Base-by-base conservation (phyloP, 2,113 vertebrate genomes). In the Scalopus aquaticus region DNA sequence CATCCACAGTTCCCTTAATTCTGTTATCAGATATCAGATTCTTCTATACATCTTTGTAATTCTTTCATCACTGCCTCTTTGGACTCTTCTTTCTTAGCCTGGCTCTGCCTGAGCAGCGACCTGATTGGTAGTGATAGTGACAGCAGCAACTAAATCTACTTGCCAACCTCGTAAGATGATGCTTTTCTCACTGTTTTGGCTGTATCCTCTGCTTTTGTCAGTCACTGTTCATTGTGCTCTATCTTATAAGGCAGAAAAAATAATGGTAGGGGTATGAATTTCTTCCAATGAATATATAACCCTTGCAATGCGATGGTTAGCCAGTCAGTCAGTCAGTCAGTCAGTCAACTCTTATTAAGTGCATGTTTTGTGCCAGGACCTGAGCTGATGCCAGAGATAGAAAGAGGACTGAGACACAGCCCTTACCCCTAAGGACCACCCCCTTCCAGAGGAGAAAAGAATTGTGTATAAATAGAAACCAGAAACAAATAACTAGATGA, bases 401-500 rank as follows among this genome's bases (percentile, higher is more conserved):
- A 85, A 80, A 92, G 37, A 49, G 80, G 83, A 80, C 76, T 87
- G 46, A 80, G 42, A 58, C 49, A 88, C 20, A 44, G 9, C 67
- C 76, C 67, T 60, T 72, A 74, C 19, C 35, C 39, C 39, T 35
- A 86, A 89, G 28, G 42, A 67, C 73, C 24, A 46, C 1, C 1
- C 20, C 28, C 15, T 90, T 91, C 70, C 83, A 90, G 58, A 11
- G 78, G 17, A 83, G 56, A 94, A 91, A 64, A 89, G 2, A 80
- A 19, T 76, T 5, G 1, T 70, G 11, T 65, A 82, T 69, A 94
- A 84, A 84, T 56, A 70, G 37, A 88, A 90, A 96, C 42, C 37
- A 96, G 93, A 93, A 94, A 93, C 86, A 93, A 97, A 95, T 96
- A 96, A 93, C 83, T 87, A 97, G 95, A 96, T 93, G 93, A 70